These are phyloP conservation scores for Nemapogon koenigi DNA, from an alignment of 2,888 invertebrate species.

Conservation along the genomic window DNA sequence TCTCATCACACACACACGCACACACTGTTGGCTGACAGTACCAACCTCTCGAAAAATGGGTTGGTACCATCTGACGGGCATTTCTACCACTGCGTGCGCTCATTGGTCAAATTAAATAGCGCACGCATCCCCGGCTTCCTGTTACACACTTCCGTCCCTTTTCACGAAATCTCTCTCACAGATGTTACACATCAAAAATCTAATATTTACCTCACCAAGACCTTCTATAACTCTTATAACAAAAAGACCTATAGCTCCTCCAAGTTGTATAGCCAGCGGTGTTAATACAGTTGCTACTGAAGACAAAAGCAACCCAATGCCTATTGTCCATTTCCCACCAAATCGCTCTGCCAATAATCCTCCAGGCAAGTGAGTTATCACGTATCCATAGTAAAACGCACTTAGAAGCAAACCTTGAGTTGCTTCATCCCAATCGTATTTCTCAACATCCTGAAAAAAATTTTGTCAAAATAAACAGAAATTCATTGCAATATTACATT, in stretches of 20 bases:
- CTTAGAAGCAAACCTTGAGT: constrained; percentile 78
- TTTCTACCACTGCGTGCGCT: too few relatives aligned
- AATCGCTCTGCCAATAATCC: constrained; percentile 81
- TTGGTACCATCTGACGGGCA: too few relatives aligned
- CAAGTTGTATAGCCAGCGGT: constrained; percentile 69
- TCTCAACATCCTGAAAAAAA: constrained; percentile 35
- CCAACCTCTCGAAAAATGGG: too few relatives aligned
- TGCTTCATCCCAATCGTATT: constrained; percentile 72
- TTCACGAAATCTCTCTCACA: too few relatives aligned
- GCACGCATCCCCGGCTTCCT: too few relatives aligned
- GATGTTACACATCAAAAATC: too few relatives aligned
- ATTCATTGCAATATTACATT: too few relatives aligned
- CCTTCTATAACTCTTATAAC: constrained; percentile 57
- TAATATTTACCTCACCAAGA: constrained; percentile 67
- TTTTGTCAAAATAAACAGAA: too few relatives aligned
- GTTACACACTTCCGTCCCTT: too few relatives aligned
- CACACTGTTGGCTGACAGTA: too few relatives aligned
- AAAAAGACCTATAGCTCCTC: constrained; percentile 62
- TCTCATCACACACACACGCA: too few relatives aligned
- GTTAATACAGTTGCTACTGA: constrained; percentile 80
- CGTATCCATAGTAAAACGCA: constrained; percentile 86
- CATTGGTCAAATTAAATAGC: too few relatives aligned
- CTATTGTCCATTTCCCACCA: constrained; percentile 85
- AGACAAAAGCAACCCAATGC: constrained; percentile 77
- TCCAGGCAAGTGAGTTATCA: constrained; percentile 82